These are phyloP conservation scores for Drosophila rellima DNA, from an alignment of 2,888 invertebrate species.

Conservation along the genomic window DNA sequence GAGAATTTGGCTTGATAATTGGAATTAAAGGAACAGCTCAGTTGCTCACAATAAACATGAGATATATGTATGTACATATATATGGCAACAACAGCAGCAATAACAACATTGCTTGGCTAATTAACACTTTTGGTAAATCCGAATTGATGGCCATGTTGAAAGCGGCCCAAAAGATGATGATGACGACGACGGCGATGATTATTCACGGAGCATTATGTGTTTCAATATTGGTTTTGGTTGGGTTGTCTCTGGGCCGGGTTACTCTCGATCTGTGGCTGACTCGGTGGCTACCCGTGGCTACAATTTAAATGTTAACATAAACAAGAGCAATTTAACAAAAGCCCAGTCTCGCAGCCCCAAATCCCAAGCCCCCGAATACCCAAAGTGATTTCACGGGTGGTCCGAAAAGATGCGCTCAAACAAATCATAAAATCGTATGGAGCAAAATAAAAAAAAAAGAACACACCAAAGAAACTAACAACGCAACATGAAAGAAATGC, in stretches of 20 bases:
- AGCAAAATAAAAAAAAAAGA: constrained; percentile 53
- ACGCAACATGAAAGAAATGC: constrained; percentile 78
- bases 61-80: not conserved
- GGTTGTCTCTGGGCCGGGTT: constrained; percentile 29
- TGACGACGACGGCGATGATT: constrained; percentile 72
- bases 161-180: constrained; percentile 62
- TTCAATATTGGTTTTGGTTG: constrained; percentile 80
- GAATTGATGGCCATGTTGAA: constrained; percentile 81
- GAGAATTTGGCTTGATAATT: constrained; percentile 11
- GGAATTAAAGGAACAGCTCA: constrained; percentile 9
- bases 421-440: constrained; percentile 81
- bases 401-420: constrained; percentile 81
- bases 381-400: constrained; percentile 80
- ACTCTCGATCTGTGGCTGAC: constrained; percentile 4
- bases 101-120: constrained; percentile 66
- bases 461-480: constrained; percentile 66
- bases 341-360: constrained; percentile 38
- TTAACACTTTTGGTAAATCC: constrained; percentile 81
- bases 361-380: constrained; percentile 60
- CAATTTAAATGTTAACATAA: constrained; percentile 84
- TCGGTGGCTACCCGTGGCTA: constrained; percentile 75
- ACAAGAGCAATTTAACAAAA: constrained; percentile 83
- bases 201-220: constrained; percentile 77
- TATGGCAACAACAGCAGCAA: constrained; percentile 3
- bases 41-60: constrained; percentile 4